Conservation (phyloP, 2,797 vertebrate species). For the Margarornis squamiger region DNA sequence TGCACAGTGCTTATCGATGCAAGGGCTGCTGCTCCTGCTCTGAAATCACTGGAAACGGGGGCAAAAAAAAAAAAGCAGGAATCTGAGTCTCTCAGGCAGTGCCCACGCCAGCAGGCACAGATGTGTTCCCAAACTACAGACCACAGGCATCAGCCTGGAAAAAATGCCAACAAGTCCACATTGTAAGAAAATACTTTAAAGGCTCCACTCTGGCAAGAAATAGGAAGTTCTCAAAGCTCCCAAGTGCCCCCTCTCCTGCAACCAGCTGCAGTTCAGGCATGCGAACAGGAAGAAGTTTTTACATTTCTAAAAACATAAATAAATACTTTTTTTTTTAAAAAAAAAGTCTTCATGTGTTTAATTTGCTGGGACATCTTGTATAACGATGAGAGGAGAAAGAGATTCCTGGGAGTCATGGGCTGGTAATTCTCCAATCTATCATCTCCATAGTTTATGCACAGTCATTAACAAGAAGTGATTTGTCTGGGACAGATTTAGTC, state of each 20-base stretch:
- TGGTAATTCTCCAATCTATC: constrained; percentile 34
- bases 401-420: constrained; percentile 28
- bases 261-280: constrained; percentile 27
- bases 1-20: fast-evolving
- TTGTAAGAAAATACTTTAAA: not conserved
- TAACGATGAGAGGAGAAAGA: not conserved
- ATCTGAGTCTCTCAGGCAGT: not conserved
- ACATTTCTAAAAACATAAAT: constrained; percentile 10
- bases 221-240: not conserved
- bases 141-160: not conserved
- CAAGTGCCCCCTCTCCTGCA: not conserved
- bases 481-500: constrained; percentile 29
- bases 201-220: not conserved
- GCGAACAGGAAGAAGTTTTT: constrained; percentile 14
- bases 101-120: not conserved
- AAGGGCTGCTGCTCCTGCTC: not conserved
- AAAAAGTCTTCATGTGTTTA: not conserved
- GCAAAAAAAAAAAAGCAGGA: not conserved
- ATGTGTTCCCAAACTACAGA: not conserved
- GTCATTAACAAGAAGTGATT: constrained; percentile 53
- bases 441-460: constrained; percentile 4
- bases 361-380: constrained; percentile 10
- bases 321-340: not conserved
- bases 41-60: not conserved
- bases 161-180: not conserved